Conservation (phyloP, 2,113 vertebrate species). For the Morone chrysops region DNA sequence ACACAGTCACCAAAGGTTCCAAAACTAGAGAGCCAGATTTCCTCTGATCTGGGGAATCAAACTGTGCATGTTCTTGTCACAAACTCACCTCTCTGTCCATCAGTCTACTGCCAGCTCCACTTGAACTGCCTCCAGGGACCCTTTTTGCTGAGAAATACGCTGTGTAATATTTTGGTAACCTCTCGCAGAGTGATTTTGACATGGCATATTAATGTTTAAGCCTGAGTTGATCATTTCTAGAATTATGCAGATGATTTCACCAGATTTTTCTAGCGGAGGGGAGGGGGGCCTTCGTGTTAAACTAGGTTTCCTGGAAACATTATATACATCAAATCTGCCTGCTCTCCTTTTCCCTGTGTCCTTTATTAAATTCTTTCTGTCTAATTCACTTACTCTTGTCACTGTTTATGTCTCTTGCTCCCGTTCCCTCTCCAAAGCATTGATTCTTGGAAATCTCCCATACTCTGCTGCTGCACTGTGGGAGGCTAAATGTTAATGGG, state of each 20-base stretch:
- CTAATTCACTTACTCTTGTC: conserved; percentile 18
- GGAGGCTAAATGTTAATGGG: conserved; percentile 52
- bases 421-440: conserved; percentile 37
- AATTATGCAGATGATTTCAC: conserved; percentile 42
- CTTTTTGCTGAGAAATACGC: conserved; percentile 42
- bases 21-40: conserved; percentile 1
- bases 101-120: conserved; percentile 30
- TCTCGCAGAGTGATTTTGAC: conserved; percentile 49
- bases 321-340: conserved; percentile 8
- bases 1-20: not conserved
- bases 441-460: conserved; percentile 55
- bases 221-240: conserved; percentile 30
- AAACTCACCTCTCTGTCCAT: conserved; percentile 41
- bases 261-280: not conserved
- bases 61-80: conserved; percentile 38
- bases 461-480: conserved; percentile 34
- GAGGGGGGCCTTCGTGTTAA: not conserved
- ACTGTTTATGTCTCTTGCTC: conserved; percentile 22
- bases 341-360: conserved; percentile 9
- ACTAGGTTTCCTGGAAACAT: conserved; percentile 61
- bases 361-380: conserved; percentile 1
- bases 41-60: conserved; percentile 39
- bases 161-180: conserved; percentile 22
- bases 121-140: conserved; percentile 44
- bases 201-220: conserved; percentile 51